A percentile compares a stretch with the other conserved stretches of the same genome.
phyloP scores from a whole-genome alignment of 2,888 invertebrate species.

The Oligia fasciuncula region DNA sequence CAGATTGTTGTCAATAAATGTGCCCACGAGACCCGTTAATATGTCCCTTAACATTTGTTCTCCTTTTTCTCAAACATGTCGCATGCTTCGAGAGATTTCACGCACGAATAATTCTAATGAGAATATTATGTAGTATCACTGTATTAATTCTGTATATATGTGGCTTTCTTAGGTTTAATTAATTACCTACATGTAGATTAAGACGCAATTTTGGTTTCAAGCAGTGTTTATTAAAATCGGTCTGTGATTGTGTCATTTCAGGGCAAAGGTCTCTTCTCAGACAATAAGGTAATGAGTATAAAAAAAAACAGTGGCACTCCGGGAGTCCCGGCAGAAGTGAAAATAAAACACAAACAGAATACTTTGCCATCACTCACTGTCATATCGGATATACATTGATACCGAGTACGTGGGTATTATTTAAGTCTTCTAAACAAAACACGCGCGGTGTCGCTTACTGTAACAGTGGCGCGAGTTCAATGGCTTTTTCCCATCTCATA shows the following conservation, averaged over 20 bases:
- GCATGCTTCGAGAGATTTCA: slow-evolving; percentile 1
- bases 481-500: too few species aligned
- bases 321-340: too few species aligned
- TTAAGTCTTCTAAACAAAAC: too few species aligned
- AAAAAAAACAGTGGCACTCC: neutral
- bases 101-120: slow-evolving; percentile 2
- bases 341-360: too few species aligned
- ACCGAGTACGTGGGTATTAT: too few species aligned
- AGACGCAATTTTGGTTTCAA: neutral
- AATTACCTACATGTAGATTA: neutral
- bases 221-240: neutral
- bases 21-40: slow-evolving; percentile 61
- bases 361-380: too few species aligned
- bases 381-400: too few species aligned
- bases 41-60: slow-evolving; percentile 27
- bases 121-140: neutral
- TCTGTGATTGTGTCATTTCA: neutral
- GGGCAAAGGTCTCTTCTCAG: neutral
- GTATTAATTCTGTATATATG: neutral
- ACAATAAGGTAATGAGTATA: neutral
- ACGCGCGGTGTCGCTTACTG: too few species aligned
- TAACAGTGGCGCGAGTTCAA: too few species aligned
- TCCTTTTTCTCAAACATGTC: slow-evolving; percentile 4
- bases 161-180: neutral
- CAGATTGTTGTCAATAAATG: slow-evolving; percentile 72